Base-by-base conservation (phyloP, 2,797 vertebrate species). In the Alcedo atthis region DNA sequence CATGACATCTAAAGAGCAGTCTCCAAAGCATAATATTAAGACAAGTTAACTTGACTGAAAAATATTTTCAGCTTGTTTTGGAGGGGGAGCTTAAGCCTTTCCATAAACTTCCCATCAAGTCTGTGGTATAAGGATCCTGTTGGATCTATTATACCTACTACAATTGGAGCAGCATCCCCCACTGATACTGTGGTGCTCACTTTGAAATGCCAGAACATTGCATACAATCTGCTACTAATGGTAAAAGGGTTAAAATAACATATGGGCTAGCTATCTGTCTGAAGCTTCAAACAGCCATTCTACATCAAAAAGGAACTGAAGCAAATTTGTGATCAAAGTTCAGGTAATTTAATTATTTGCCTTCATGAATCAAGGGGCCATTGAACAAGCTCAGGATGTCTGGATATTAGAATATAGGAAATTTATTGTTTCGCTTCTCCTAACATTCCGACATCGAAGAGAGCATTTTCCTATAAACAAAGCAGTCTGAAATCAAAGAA, bases 321-420 rank as follows among this genome's bases (percentile, higher is more conserved):
- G 73, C 53, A 37, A 63, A 66, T 87, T 19, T 69, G 45, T 95
- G 92, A 96, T 95, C 93, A 95, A 96, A 96, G 95, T 92, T 61
- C 76, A 93, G 93, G 94, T 96, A 95, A 96, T 96, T 94, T 92
- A 96, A 96, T 96, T 95, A 96, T 95, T 94, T 95, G 84, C 86
- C 81, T 93, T 90, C 81, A 61, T 89, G 81, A 92, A 92, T 94
- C 73, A 83, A 90, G 90, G 89, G 81, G 77, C 84, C 54, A 85
- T 94, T 91, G 87, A 96, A 85, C 67, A 93, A 93, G 40, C 86
- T 85, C 25, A 22, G 73, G 80, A 75, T 89, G 59, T 28, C 73
- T 96, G 88, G 77, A 13, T 96, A 77, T 94, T 91, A 94, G 89
- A 92, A 88, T 79, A 87, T 79, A 62, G 77, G 80, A 89, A 96